Base-by-base conservation (phyloP, 1,140 invertebrate genomes). In the Dendroctonus valens region DNA sequence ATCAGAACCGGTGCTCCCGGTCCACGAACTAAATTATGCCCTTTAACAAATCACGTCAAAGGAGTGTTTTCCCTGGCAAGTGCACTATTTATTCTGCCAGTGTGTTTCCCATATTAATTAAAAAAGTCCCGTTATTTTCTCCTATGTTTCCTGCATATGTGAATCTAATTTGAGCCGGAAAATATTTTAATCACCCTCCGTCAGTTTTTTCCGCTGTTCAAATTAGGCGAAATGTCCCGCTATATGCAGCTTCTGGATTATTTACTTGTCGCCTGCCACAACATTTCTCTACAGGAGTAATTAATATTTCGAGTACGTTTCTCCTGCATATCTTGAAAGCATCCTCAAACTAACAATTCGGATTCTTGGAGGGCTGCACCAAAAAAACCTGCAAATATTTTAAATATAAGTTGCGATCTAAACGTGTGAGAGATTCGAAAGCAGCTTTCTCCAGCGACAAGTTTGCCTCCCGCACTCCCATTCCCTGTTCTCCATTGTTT, bases 41-140 rank as follows among this genome's bases (percentile, higher is more conserved):
- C 58, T 59, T 59, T 59, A 59, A 59, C 58, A 59, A 59, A 59
- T 59, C 58, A 59, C 58, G 58, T 59, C 58, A 59, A 59, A 59
- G 58, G 26, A 59, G 58, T 59, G 58, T 59, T 59, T 59, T 59
- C 15, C 42, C 37, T 59, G 58, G 58, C 42, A 48, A 49, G 44
- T 48, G 58, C 58, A 37, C 58, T 59, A 59, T 59, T 59, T 59
- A 59, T 59, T 59, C 37, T 49, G 14, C 58, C 38, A 41, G 58
- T 59, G 58, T 59, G 44, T 59, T 59, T 59, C 46, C 58, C 58
- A 59, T 59, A 59, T 59, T 59, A 59, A 59, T 59, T 59, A 59
- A 59, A 59, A 49, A 26, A 46, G 26, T 26, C 14, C 40, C 46
- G 44, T 59, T 59, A 59, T 59, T 59, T 59, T 59, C 49, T 42